Evolutionary conservation across 2,113 vertebrate genomes (phyloP), one percentile per base, ranked within the genome.

Genomic region (Microcebus tavaratra): DNA sequence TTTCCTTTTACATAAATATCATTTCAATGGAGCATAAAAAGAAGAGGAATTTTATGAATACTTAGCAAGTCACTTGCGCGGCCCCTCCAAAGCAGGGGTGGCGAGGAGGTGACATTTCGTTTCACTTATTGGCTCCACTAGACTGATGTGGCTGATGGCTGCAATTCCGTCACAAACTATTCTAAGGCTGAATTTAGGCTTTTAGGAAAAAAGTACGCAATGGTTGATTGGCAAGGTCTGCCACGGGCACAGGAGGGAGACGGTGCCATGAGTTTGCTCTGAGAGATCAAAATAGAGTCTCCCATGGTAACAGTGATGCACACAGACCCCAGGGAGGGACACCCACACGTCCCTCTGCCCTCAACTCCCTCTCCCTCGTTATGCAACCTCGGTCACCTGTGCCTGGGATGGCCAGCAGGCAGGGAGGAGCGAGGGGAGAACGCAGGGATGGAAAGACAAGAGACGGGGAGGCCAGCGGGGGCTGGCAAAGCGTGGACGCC

Each of bases 41-140:
- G 23, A 70, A 53, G 72, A 88, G n/a, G 39, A 34, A 34, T 70
- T 31, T 91, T 4, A 65, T 53, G 29, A 34, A 10, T 61, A 14
- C 42, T 55, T 67, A 42, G 29, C 6, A 5, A 25, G 48, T 50
- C 53, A 36, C 29, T 85, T 45, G 29, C 20, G 31, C 4, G 20
- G 59, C 6, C 7, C 13, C 39, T 15, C 8, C 2, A 4, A 61
- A 68, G 67, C 84, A 9, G 8, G 20, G 36, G 12, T 31, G 27
- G 59, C 0, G 21, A 18, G 45, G 1, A 18, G 42, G 31, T 72
- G 39, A 76, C 11, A 9, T 31, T 48, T 73, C 20, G 6, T 5
- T 6, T 36, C 57, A 9, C 20, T 0, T 0, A 3, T 31, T 21
- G 0, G 50, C 67, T 55, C n/a, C 21, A 0, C 29, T 12, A 42